Evolutionary conservation across 2,113 vertebrate species (phyloP).

Genomic region (Neolamprologus ventralis): DNA sequence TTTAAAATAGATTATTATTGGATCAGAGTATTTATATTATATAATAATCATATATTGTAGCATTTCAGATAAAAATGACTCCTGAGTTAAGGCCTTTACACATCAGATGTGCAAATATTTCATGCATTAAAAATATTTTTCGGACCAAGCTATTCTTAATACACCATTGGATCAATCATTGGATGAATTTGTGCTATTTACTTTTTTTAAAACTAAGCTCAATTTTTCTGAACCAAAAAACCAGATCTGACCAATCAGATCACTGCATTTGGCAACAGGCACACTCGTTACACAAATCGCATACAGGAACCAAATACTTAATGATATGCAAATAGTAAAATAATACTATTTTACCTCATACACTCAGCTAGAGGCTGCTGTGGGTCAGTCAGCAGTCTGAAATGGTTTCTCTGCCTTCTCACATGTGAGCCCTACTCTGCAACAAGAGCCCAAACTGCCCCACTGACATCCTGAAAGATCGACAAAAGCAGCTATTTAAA

Average conservation of each 20-base stretch:
- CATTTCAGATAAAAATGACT: background rate
- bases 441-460: background rate
- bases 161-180: background rate
- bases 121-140: background rate
- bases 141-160: background rate
- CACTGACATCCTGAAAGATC: background rate
- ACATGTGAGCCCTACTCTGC: background rate
- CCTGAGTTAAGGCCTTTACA: background rate
- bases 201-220: background rate
- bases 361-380: background rate
- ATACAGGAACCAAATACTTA: rapidly evolving
- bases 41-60: background rate
- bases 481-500: background rate
- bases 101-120: background rate
- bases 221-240: background rate
- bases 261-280: background rate
- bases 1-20: background rate
- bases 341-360: background rate
- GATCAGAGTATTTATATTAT: background rate
- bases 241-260: background rate
- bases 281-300: rapidly evolving
- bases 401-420: background rate
- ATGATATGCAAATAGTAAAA: background rate
- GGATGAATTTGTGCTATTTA: background rate
- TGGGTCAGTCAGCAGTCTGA: background rate